Percentiles rank a stretch among this genome's conserved stretches.
Evolutionary conservation across 1,140 invertebrate species (phyloP).

Genomic region (Physella acuta): DNA sequence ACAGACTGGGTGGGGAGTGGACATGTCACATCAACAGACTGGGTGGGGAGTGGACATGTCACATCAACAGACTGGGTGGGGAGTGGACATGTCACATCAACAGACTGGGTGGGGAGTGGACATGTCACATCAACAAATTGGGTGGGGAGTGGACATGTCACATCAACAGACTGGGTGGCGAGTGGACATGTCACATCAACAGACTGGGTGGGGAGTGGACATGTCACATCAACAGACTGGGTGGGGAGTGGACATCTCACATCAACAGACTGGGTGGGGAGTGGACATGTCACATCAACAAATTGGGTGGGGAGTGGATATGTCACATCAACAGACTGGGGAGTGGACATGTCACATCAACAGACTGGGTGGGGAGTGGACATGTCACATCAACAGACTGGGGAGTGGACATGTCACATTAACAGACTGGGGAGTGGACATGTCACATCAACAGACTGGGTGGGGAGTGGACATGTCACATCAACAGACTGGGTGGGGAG

Average conservation of each 20-base stretch:
- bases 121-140: too few species aligned
- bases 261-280: too few species aligned
- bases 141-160: too few species aligned
- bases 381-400: constrained; percentile 9
- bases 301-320: not conserved
- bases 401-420: not conserved
- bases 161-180: constrained; percentile 4
- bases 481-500: too few species aligned
- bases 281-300: not conserved
- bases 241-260: not conserved
- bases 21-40: not conserved
- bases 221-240: not conserved
- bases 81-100: not conserved
- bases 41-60: not conserved
- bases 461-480: not conserved
- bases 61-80: too few species aligned
- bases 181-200: not conserved
- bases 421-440: too few species aligned
- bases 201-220: too few species aligned
- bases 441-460: not conserved
- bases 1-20: too few species aligned
- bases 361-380: too few species aligned
- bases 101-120: not conserved
- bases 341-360: not conserved
- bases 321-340: constrained; percentile 3